Conservation (phyloP, 2,888 invertebrate genomes). For the Polietes domitor region DNA sequence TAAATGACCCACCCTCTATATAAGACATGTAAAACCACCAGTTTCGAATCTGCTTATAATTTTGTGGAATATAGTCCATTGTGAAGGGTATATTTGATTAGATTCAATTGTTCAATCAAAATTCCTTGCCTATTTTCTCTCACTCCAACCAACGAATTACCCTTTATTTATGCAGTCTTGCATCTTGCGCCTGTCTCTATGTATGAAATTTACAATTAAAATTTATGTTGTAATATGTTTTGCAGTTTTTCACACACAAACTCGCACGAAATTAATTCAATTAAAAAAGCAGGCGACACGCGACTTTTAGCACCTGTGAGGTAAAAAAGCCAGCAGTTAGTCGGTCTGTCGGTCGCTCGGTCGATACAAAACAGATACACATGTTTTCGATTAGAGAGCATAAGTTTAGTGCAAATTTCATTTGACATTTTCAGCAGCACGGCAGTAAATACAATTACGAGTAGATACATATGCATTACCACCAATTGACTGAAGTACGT, state of each 20-base stretch:
- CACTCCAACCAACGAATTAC: neutral
- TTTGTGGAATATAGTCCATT: too few relatives aligned
- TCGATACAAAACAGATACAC: neutral
- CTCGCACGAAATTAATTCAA: conserved; percentile 59
- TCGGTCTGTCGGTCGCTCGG: neutral
- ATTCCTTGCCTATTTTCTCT: neutral
- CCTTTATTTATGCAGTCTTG: too few relatives aligned
- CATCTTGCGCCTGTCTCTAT: neutral
- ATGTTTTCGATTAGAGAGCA: conserved; percentile 29
- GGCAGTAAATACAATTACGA: conserved; percentile 1
- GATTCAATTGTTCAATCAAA: too few relatives aligned
- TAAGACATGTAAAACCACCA: too few relatives aligned
- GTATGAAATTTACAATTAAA: conserved; percentile 30
- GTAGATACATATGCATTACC: neutral
- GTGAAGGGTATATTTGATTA: too few relatives aligned
- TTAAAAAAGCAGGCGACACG: conserved; percentile 62
- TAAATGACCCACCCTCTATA: too few relatives aligned
- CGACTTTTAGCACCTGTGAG: conserved; percentile 65
- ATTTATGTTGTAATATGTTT: conserved; percentile 46
- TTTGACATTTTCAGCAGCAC: conserved; percentile 33
- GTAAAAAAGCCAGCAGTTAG: conserved; percentile 44
- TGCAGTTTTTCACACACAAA: conserved; percentile 39
- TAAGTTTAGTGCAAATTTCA: conserved; percentile 20
- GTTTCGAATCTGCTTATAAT: too few relatives aligned
- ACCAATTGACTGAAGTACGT: conserved; percentile 49